Evolutionary conservation across 2,113 vertebrate species (phyloP).

Genomic region (Helogale parvula): DNA sequence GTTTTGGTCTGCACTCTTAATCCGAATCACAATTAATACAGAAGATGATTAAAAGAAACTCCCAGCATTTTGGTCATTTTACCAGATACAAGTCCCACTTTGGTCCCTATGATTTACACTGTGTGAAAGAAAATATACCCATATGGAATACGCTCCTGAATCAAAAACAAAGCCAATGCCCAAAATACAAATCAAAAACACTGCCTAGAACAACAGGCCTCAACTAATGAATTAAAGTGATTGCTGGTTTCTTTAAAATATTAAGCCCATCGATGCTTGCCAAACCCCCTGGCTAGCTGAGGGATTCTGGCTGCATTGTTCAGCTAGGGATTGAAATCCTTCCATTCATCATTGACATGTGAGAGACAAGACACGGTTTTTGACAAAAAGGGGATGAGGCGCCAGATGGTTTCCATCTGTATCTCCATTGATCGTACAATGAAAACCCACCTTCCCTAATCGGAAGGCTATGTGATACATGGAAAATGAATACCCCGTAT

Average conservation of each 20-base stretch:
- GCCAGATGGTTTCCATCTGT: constrained; percentile 82
- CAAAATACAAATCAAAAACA: constrained; percentile 75
- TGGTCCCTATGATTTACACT: constrained; percentile 15
- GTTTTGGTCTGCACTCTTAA: constrained; percentile 34
- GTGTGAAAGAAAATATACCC: constrained; percentile 67
- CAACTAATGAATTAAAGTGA: constrained; percentile 80
- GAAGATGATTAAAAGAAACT: constrained; percentile 51
- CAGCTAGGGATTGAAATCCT: constrained; percentile 76
- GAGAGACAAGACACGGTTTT: constrained; percentile 80
- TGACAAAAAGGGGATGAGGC: constrained; percentile 75
- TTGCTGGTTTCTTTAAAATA: constrained; percentile 79
- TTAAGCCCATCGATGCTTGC: constrained; percentile 73
- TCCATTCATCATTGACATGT: constrained; percentile 80
- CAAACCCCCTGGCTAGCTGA: constrained; percentile 75
- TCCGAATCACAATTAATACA: constrained; percentile 46
- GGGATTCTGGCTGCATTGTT: constrained; percentile 78
- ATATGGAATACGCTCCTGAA: constrained; percentile 57
- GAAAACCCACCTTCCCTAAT: constrained; percentile 79
- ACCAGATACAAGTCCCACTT: constrained; percentile 62
- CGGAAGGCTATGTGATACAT: constrained; percentile 61
- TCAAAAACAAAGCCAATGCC: constrained; percentile 66
- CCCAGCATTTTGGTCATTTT: constrained; percentile 52
- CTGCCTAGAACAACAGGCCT: constrained; percentile 72
- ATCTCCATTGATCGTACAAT: constrained; percentile 72
- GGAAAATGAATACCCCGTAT: constrained; percentile 77